Base-by-base conservation (phyloP, 2,797 vertebrate species). In the Tauraco hartlaubi region DNA sequence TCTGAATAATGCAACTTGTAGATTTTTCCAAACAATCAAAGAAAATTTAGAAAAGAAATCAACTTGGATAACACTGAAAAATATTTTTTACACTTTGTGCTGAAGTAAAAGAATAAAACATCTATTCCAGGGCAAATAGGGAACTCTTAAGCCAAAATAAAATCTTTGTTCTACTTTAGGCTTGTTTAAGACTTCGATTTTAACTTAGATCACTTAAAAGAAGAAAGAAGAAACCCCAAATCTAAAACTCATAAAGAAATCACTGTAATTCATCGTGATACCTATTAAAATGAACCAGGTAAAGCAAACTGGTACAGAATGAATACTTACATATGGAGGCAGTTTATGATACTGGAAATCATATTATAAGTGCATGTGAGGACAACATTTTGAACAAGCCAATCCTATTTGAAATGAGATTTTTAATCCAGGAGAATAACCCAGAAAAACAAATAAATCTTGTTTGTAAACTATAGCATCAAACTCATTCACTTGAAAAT, bases 351-450 rank as follows among this genome's bases (percentile, higher is more conserved):
- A 92, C 71, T 37, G 37, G 9, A 90, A 85, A 85, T 80, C 9
- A 12, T 18, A 69, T 79, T 71, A 54, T 33, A 48, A 81, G 55
- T 76, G 59, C 39, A 86, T 3, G 28, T 11, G 26, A 84, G 64
- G 63, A 52, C 19, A 48, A 68, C 10, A 61, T 76, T 86, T 92
- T 94, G 72, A 90, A 84, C 14, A 77, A 69, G 21, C 44, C 46
- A 92, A 74, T 48, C 11, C 37, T 62, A 80, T 76, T 21, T 83
- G 48, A 81, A 96, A 84, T 67, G 39, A 58, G n/a, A 91, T 73
- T 93, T 94, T 89, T 86, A 96, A 94, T 94, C n/a, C 52, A 96
- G 49, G 63, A 73, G 62, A 72, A 79, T 87, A 94, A 90, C 11
- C 18, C 43, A 66, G 67, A 73, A 77, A 73, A 72, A 21, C n/a